Base-by-base conservation (phyloP, 2,888 invertebrate species). In the Drosophila phalerata region DNA sequence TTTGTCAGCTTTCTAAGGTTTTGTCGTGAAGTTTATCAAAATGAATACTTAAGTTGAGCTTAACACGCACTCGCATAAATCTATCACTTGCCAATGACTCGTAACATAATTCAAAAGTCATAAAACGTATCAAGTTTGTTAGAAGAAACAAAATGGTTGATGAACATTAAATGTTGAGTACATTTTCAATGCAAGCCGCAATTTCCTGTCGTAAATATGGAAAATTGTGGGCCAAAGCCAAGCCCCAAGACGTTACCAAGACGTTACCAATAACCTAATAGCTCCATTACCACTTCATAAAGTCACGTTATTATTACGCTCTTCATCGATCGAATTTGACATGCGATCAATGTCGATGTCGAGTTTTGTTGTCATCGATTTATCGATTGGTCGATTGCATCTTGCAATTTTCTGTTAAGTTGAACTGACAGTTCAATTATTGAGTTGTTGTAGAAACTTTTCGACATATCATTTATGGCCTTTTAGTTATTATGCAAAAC, bases 201-300 rank as follows among this genome's bases (percentile, higher is more conserved):
- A 90, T 89, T 90, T 90, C 90, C 90, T 91, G 90, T 89, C 90
- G 81, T 90, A 90, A 90, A 90, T 90, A 85, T 87, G 77, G 81
- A 80, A 87, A 73, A 77, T 82, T 81, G 72, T 85, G 86, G 83
- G 85, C 82, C 82, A 87, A 78, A 81, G 72, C 87, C 80, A 66
- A 74, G 65, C 68, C 69, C 57, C 57, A 64, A 51, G 28, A 28
- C 28, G 5, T 32, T 11, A 8, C 55, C 49, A 25, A 40, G 32
- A 72, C 70, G 61, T 68, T 72, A 65, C 62, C 63, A 68, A 69
- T 53, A 76, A 69, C 48, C 81, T 90, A 90, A 90, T 90, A 75
- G 90, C 83, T 90, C 90, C 90, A 90, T 90, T 90, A 90, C 89
- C 90, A 90, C 90, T 88, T 89, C 88, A 90, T 90, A 90, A 90